Base-by-base conservation (phyloP, 2,113 vertebrate species). In the Lamprotornis superbus region DNA sequence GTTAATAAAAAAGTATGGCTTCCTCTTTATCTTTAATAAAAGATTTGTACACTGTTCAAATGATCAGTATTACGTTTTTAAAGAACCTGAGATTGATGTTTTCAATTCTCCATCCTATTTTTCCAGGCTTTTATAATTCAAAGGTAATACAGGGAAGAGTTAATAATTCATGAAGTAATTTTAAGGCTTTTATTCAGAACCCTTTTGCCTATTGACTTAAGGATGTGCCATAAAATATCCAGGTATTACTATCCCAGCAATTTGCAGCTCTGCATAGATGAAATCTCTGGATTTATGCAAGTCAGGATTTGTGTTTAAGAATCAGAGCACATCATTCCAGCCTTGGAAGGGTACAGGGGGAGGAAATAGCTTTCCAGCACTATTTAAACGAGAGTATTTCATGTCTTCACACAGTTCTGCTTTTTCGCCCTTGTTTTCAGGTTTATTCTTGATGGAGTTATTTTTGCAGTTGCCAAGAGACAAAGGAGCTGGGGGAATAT, bases 91-190 rank as follows among this genome's bases (percentile, higher is more conserved):
- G 97, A 98, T 97, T 96, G 97, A 98, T 97, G 98, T 97, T 97
- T 98, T 96, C 97, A 98, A 97, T 98, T 96, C 96, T 94, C 90
- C 88, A 94, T 77, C 90, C 83, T 95, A 97, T 98, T 98, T 97
- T 97, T 96, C 95, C 89, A 52, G 23, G 94, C 83, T 97, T 97
- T 97, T 97, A 97, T 95, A 97, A 98, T 98, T 98, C 97, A 96
- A 91, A 97, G 92, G 94, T 97, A 98, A 97, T 97, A 97, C 44
- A 91, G 85, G 94, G 94, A 93, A 61, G 71, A 97, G 96, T 98
- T 98, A 98, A 98, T 98, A 98, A 98, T 98, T 98, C 97, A 98
- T 96, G 93, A 94, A 95, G 88, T 97, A 97, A 98, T 98, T 98
- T 98, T 97, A 97, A 97, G 93, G 87, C 91, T 97, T 98, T 98